Evolutionary conservation across 2,113 vertebrate genomes (phyloP).

Genomic region (Psammodynastes pulverulentus): DNA sequence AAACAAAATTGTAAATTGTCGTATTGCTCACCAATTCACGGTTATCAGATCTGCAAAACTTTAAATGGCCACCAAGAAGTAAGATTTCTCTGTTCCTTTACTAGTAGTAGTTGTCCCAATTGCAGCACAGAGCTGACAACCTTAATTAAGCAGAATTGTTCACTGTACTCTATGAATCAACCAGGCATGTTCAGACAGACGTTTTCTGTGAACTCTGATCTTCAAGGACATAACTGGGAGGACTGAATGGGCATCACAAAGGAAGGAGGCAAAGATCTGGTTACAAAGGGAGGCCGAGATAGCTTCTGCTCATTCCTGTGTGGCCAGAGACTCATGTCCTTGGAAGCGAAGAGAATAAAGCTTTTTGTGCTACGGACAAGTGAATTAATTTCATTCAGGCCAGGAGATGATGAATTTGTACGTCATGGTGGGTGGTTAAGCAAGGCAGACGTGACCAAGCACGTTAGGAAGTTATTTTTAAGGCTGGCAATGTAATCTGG

Average conservation of each 20-base stretch:
- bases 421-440: not conserved
- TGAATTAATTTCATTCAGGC: fast-evolving
- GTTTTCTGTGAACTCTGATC: not conserved
- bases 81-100: not conserved
- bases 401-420: not conserved
- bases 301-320: not conserved
- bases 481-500: not conserved
- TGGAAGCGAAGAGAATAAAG: not conserved
- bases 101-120: not conserved
- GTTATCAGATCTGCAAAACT: not conserved
- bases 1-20: no score
- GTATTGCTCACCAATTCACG: not conserved
- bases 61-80: not conserved
- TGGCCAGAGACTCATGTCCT: no score
- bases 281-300: not conserved
- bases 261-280: not conserved
- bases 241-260: not conserved
- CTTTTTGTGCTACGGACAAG: not conserved
- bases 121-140: not conserved
- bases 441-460: constrained; percentile 17
- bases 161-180: not conserved
- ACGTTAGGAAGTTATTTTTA: constrained; percentile 1
- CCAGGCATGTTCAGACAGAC: not conserved
- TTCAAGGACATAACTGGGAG: not conserved
- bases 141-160: not conserved